Evolutionary conservation across 2,797 vertebrate genomes (phyloP).

Genomic region (Cirrhinus molitorella): DNA sequence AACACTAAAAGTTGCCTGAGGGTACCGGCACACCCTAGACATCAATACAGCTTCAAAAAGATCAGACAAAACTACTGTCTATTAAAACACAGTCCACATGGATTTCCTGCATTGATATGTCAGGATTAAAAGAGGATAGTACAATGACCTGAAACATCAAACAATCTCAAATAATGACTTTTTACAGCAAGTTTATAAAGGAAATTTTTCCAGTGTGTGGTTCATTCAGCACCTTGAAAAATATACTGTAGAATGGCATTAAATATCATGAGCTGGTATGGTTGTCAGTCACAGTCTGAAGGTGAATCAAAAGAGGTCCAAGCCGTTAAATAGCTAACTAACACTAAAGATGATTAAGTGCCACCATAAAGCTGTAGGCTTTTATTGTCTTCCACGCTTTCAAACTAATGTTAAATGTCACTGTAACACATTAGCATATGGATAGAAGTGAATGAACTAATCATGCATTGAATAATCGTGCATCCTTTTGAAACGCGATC

Average conservation of each 20-base stretch:
- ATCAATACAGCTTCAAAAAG: constrained; percentile 24
- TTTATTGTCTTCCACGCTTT: constrained; percentile 39
- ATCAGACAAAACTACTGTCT: constrained; percentile 17
- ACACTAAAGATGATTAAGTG: constrained; percentile 38
- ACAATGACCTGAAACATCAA: constrained; percentile 29
- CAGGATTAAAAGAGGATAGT: constrained; percentile 4
- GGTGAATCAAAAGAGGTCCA: constrained; percentile 17
- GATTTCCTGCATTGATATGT: constrained; percentile 12
- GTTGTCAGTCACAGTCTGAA: constrained; percentile 22
- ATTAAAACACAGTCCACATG: constrained; percentile 10
- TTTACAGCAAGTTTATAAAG: constrained; percentile 14
- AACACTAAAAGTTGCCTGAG: constrained; percentile 29
- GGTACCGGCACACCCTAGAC: constrained; percentile 21
- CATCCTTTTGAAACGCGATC: constrained; percentile 48
- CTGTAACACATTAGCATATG: constrained; percentile 44
- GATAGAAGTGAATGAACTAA: constrained; percentile 42
- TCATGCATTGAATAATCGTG: constrained; percentile 44
- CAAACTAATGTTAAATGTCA: constrained; percentile 55
- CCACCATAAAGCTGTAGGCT: constrained; percentile 23
- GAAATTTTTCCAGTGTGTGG: not conserved
- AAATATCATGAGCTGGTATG: not conserved
- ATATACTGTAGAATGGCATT: not conserved
- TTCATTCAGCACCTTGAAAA: constrained; percentile 20
- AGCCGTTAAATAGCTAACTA: constrained; percentile 33
- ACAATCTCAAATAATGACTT: constrained; percentile 10